Evolutionary conservation across 1,140 invertebrate species (phyloP).

Genomic region (Drosophila prosaltans): DNA sequence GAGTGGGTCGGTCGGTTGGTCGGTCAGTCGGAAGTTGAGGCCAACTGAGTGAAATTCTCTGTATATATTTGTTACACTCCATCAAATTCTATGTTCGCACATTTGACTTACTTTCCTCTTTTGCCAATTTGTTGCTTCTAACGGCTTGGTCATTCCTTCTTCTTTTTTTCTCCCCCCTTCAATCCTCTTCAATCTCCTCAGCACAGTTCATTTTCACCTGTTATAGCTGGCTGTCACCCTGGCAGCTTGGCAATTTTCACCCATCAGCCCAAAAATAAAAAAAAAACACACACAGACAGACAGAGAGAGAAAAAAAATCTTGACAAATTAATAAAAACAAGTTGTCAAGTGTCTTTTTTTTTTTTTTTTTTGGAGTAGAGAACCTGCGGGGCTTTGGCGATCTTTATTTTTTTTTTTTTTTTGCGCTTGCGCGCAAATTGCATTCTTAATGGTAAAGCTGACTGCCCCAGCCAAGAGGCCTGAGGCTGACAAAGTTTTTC

Average conservation of each 20-base stretch:
- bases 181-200: background rate
- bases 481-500: conserved; percentile 16
- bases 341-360: conserved; percentile 35
- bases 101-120: conserved; percentile 52
- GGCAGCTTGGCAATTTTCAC: conserved; percentile 43
- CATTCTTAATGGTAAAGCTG: conserved; percentile 53
- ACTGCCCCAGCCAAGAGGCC: conserved; percentile 21
- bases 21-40: conserved; percentile 12
- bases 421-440: conserved; percentile 43
- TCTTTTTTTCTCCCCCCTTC: background rate
- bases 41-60: conserved; percentile 14
- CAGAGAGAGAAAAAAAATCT: conserved; percentile 30
- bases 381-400: conserved; percentile 34
- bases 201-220: conserved; percentile 52
- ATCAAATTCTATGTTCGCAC: conserved; percentile 23
- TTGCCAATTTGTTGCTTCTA: conserved; percentile 30
- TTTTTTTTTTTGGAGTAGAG: conserved; percentile 7
- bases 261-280: conserved; percentile 47
- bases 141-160: conserved; percentile 29
- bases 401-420: conserved; percentile 21
- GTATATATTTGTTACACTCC: conserved; percentile 19
- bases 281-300: background rate
- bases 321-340: conserved; percentile 64
- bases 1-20: background rate
- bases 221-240: conserved; percentile 18